These are phyloP conservation scores for Timema podura DNA, from an alignment of 2,888 invertebrate genomes.

Conservation along the genomic window DNA sequence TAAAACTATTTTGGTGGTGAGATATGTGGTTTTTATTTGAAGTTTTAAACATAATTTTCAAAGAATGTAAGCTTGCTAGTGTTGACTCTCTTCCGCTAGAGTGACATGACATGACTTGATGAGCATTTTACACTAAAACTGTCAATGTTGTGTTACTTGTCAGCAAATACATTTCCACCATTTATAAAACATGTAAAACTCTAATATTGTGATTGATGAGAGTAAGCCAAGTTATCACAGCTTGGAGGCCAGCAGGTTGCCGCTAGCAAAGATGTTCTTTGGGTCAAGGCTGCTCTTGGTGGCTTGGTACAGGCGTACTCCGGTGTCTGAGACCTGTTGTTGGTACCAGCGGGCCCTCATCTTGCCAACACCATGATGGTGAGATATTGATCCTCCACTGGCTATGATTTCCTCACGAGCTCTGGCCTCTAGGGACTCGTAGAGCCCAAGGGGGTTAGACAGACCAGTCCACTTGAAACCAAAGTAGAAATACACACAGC, in stretches of 20 bases:
- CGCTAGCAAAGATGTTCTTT: constrained; percentile 86
- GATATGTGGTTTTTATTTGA: no score
- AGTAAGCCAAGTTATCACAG: background rate
- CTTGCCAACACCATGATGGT: constrained; percentile 97
- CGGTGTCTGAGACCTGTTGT: constrained; percentile 76
- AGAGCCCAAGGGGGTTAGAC: constrained; percentile 68
- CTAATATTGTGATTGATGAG: no score
- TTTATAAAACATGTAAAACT: no score
- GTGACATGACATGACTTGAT: no score
- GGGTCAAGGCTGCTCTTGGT: constrained; percentile 89
- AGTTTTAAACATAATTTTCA: no score
- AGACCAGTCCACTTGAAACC: constrained; percentile 64
- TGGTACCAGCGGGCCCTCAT: constrained; percentile 83
- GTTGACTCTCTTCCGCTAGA: no score
- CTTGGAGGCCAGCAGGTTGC: constrained; percentile 59
- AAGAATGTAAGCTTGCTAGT: no score
- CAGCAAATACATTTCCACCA: no score
- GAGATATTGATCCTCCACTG: constrained; percentile 88
- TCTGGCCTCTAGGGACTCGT: constrained; percentile 80
- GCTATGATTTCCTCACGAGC: constrained; percentile 91
- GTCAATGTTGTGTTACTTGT: no score
- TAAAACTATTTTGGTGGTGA: no score
- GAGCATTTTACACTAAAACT: no score
- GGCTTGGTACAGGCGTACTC: constrained; percentile 70
- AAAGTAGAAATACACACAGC: constrained; percentile 95